A percentile compares a stretch with the other conserved stretches of the same genome.
Evolutionary conservation across 1,140 invertebrate species (phyloP).

Genomic region (Cyrtorhinus lividipennis): DNA sequence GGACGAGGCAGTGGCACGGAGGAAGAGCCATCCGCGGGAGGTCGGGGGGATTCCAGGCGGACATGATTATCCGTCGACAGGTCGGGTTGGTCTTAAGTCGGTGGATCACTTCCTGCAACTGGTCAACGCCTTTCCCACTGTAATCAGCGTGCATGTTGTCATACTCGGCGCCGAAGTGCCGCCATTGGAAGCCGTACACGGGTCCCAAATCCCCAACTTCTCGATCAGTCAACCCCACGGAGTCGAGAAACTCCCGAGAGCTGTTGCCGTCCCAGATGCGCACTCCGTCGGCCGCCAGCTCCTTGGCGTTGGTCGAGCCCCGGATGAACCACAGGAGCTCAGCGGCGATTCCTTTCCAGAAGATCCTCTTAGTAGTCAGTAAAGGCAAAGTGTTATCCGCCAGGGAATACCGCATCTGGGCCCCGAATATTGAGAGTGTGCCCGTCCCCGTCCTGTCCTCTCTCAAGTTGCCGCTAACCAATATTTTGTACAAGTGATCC

Average conservation of each 20-base stretch:
- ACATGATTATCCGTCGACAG: conserved; percentile 83
- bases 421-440: conserved; percentile 80
- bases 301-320: conserved; percentile 85
- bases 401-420: conserved; percentile 76
- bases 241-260: conserved; percentile 76
- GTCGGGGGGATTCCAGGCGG: conserved; percentile 90
- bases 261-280: conserved; percentile 98
- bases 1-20: conserved; percentile 88
- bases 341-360: conserved; percentile 83
- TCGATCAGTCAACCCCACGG: conserved; percentile 67
- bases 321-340: conserved; percentile 93
- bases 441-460: conserved; percentile 80
- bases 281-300: conserved; percentile 69
- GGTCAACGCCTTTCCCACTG: conserved; percentile 75
- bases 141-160: conserved; percentile 73
- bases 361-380: conserved; percentile 92
- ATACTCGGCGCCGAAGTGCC: conserved; percentile 94
- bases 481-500: conserved; percentile 45
- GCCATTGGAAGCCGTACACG: conserved; percentile 98
- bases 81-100: conserved; percentile 71
- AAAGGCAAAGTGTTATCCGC: conserved; percentile 67
- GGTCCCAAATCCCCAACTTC: conserved; percentile 95
- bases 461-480: conserved; percentile 49
- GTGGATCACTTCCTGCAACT: conserved; percentile 72
- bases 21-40: conserved; percentile 88